Base-by-base conservation (phyloP, 2,888 invertebrate genomes). In the Opisthograptis luteolata region DNA sequence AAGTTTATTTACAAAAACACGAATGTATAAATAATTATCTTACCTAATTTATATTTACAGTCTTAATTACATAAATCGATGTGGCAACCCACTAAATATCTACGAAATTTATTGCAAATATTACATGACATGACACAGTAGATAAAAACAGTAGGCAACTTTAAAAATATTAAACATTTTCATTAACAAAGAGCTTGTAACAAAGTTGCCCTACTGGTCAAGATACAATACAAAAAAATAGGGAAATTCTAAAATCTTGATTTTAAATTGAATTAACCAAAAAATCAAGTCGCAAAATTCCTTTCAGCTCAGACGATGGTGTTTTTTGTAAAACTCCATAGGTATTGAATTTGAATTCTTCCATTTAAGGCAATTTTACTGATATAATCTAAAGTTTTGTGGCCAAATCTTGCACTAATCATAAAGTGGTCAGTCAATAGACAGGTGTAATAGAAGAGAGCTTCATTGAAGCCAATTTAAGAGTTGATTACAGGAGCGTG, bases 1-100 rank as follows among this genome's bases (percentile, higher is more conserved):
- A 72, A 70, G 51, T 88, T 87, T 90, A 90, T 89, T 88, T 89
- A 89, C 89, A 89, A 81, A 79, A 79, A 73, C 68, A 68, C 64
- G 69, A 70, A 68, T 79, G 76, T 79, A 89, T 89, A 89, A 90
- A 89, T 90, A 85, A 90, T 83, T 70, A 62, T 57, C 79, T 81
- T 84, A 87, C 59, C 84, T 85, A 83, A 61, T 71, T 77, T 79
- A 79, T 90, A 90, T 90, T 85, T 90, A 90, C 89, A 90, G 81
- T 84, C 87, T 88, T 88, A 88, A 75, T 55, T 55, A 55, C 53
- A 34, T 40, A 44, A 35, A 34, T 44, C 4, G 22, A 31, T 36
- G 36, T 36, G 41, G 36, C 13, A 5, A 24, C 4, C 35, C 35
- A 47, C 22, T 34, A 34, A 25, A 41, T 31, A n/a, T n/a, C n/a